These are phyloP conservation scores for Megalopta genalis DNA, from an alignment of 1,140 invertebrate genomes.

Conservation along the genomic window DNA sequence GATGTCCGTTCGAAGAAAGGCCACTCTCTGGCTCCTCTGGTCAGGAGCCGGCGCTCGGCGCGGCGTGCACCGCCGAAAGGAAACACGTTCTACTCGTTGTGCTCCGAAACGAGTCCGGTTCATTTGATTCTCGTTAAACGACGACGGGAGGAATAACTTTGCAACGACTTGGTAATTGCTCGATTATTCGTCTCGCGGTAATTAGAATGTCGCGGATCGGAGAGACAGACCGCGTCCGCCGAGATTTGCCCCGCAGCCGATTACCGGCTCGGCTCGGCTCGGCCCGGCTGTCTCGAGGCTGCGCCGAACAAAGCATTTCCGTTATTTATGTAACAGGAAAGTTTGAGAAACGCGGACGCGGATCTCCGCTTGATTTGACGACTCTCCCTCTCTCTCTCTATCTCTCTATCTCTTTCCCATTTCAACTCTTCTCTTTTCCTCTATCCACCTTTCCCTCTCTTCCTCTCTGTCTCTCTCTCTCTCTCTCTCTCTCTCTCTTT, in stretches of 20 bases:
- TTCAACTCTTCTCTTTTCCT: too few relatives aligned
- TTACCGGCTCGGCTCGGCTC: too few relatives aligned
- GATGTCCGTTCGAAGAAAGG: slow-evolving; percentile 24
- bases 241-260: too few relatives aligned
- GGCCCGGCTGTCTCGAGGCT: not conserved
- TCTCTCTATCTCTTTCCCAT: too few relatives aligned
- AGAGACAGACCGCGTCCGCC: not conserved
- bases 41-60: too few relatives aligned
- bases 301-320: not conserved
- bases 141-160: not conserved
- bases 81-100: not conserved
- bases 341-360: not conserved
- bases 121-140: slow-evolving; percentile 15
- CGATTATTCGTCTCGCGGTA: slow-evolving; percentile 3
- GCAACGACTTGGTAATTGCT: not conserved
- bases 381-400: too few relatives aligned
- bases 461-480: too few relatives aligned
- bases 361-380: slow-evolving; percentile 1
- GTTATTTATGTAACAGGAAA: slow-evolving; percentile 2
- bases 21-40: not conserved
- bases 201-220: slow-evolving; percentile 10
- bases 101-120: not conserved
- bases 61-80: too few relatives aligned
- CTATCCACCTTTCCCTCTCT: too few relatives aligned
- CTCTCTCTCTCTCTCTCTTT: too few relatives aligned